Evolutionary conservation across 2,888 invertebrate species (phyloP), one percentile per base, ranked within the genome.

Genomic region (Gonocerus acuteangulatus): DNA sequence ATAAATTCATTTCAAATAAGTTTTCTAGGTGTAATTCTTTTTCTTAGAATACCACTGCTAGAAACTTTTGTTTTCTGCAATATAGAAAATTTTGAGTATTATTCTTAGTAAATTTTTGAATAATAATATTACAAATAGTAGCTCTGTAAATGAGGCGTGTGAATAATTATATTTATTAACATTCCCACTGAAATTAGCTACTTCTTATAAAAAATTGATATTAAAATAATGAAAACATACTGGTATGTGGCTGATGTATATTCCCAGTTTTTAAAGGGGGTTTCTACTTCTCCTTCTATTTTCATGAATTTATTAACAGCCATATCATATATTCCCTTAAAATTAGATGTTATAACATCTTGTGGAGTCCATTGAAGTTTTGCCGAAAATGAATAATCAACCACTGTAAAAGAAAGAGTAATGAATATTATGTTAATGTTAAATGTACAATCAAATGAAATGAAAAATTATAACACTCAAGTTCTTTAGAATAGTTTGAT

Each of bases 331-430:
- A 67, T 63, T 19, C 65, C 57, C 11, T 66, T 65, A n/a, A 85
- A 77, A 16, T 75, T 75, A 70, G 85, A 76, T 23, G 80, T 75
- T 2, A 89, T 79, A 3, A 78, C 76, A 42, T 84, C 82, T 15
- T 80, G 81, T 27, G 80, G 79, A 61, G 82, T 82, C 89, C 89
- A 90, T 1, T 86, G 83, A 69, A 86, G 74, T 18, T 62, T 67
- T 22, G 62, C 45, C 22, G 54, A 51, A 34, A 70, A 71, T 72
- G 73, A 67, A 71, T 71, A 52, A 56, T 66, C 63, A 32, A 60
- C 36, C 52, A 32, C 62, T 65, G 49, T 18, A 56, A 23, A 39
- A 15, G n/a, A n/a, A n/a, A n/a, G n/a, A n/a, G n/a, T 27, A 36
- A 2, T 34, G 11, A 49, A 32, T 23, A 32, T 32, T 15, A 7